Evolutionary conservation across 2,797 vertebrate genomes (phyloP).

Genomic region (Poecilia velifera): DNA sequence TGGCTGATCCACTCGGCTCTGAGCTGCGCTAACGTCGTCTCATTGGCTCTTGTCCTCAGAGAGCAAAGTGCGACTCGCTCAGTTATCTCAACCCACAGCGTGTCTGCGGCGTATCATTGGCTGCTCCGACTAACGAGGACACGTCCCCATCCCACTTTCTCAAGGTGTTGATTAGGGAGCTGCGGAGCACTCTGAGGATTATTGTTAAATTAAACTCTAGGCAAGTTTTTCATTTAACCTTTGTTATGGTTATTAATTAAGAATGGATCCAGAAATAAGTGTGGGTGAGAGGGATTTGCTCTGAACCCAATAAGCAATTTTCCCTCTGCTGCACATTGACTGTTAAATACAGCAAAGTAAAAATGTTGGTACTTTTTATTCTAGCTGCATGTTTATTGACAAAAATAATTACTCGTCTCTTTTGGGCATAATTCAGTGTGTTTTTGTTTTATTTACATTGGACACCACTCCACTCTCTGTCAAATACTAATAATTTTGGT

Average conservation of each 20-base stretch:
- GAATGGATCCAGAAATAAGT: slow-evolving; percentile 34
- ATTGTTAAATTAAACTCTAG: slow-evolving; percentile 67
- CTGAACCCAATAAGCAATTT: slow-evolving; percentile 28
- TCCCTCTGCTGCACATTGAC: slow-evolving; percentile 13
- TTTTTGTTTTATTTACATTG: not conserved
- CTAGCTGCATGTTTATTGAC: not conserved
- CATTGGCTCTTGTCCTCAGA: slow-evolving; percentile 63
- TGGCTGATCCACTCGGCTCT: slow-evolving; percentile 36
- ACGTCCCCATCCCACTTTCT: slow-evolving; percentile 52
- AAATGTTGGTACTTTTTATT: not conserved
- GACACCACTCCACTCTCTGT: not conserved
- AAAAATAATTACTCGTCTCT: not conserved
- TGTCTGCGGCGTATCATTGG: slow-evolving; percentile 52
- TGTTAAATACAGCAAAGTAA: slow-evolving; percentile 1
- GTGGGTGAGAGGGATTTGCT: slow-evolving; percentile 11
- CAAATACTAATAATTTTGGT: not conserved
- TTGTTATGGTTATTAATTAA: slow-evolving; percentile 55
- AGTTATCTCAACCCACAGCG: slow-evolving; percentile 37
- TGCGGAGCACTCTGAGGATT: slow-evolving; percentile 57
- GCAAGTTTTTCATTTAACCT: slow-evolving; percentile 59
- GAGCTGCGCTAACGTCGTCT: slow-evolving; percentile 43
- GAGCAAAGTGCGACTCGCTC: slow-evolving; percentile 46
- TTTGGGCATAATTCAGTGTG: not conserved
- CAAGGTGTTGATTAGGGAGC: slow-evolving; percentile 55
- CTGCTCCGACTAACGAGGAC: slow-evolving; percentile 58